Conservation (phyloP, 2,113 vertebrate species). For the Petroica traversi region DNA sequence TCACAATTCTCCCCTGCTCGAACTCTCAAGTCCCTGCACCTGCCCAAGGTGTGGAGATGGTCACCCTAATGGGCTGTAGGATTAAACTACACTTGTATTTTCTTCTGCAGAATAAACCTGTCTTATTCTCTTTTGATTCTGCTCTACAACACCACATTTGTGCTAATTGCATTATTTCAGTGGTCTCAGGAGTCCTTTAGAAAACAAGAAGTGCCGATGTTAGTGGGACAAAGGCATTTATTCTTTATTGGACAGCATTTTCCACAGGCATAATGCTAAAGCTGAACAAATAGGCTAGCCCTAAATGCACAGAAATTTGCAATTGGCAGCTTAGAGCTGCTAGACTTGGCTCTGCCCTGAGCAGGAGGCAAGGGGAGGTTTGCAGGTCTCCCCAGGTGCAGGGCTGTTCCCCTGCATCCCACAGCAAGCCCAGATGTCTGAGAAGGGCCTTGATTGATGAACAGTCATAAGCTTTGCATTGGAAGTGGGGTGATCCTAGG, state of each 20-base stretch:
- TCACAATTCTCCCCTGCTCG: background rate
- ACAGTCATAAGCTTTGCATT: background rate
- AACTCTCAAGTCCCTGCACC: background rate
- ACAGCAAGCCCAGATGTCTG: background rate
- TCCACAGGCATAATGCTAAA: background rate
- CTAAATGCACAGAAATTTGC: background rate
- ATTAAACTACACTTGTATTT: constrained; percentile 44
- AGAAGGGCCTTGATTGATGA: background rate
- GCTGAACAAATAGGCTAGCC: constrained; percentile 25
- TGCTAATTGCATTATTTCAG: constrained; percentile 57
- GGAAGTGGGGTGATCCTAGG: background rate
- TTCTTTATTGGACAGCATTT: constrained; percentile 41
- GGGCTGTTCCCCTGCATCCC: background rate
- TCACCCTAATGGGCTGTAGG: background rate
- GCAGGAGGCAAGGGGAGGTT: background rate
- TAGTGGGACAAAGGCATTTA: constrained; percentile 34
- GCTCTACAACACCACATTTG: constrained; percentile 10
- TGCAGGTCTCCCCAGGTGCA: background rate
- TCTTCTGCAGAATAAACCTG: constrained; percentile 51
- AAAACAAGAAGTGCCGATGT: constrained; percentile 8
- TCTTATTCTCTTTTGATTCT: constrained; percentile 22
- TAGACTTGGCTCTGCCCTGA: background rate
- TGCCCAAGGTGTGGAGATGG: background rate
- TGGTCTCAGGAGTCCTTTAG: constrained; percentile 19
- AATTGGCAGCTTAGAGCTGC: background rate